Conservation (phyloP, 2,888 invertebrate genomes). For the Marronus borbonicus region DNA sequence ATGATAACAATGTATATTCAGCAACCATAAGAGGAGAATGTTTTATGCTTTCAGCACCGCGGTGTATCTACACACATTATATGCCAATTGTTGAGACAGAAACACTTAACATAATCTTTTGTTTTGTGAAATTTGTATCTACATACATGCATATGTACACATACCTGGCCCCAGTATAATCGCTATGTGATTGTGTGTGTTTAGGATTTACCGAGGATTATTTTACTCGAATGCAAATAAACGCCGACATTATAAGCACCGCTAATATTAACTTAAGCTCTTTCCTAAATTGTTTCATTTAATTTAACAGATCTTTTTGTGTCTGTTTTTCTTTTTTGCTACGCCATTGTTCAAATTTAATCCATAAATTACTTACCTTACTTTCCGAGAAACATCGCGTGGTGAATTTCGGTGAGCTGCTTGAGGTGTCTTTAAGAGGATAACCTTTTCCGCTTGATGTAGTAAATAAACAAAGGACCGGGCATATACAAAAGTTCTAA, state of each 20-base stretch:
- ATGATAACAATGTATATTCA: conserved; percentile 60
- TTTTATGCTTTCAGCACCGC: conserved; percentile 33
- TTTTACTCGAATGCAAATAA: conserved; percentile 35
- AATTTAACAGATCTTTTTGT: conserved; percentile 24
- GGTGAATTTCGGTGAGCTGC: background rate
- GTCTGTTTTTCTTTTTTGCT: background rate
- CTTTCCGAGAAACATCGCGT: background rate
- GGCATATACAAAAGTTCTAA: background rate
- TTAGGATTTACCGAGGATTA: conserved; percentile 33
- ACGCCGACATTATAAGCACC: conserved; percentile 13
- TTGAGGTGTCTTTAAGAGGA: background rate
- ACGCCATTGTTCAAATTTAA: background rate
- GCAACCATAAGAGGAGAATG: conserved; percentile 53
- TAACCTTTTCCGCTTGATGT: conserved; percentile 16
- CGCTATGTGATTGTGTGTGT: conserved; percentile 28
- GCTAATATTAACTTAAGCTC: conserved; percentile 27
- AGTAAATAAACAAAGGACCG: conserved; percentile 5
- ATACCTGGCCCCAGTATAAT: conserved; percentile 33
- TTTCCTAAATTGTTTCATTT: conserved; percentile 31
- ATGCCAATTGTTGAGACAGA: conserved; percentile 16
- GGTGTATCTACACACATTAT: background rate
- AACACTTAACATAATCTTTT: conserved; percentile 43
- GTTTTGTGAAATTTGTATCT: conserved; percentile 37
- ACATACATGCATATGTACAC: background rate
- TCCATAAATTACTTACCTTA: background rate